Evolutionary conservation across 2,113 vertebrate species (phyloP).

Genomic region (Corydoras maculifer): DNA sequence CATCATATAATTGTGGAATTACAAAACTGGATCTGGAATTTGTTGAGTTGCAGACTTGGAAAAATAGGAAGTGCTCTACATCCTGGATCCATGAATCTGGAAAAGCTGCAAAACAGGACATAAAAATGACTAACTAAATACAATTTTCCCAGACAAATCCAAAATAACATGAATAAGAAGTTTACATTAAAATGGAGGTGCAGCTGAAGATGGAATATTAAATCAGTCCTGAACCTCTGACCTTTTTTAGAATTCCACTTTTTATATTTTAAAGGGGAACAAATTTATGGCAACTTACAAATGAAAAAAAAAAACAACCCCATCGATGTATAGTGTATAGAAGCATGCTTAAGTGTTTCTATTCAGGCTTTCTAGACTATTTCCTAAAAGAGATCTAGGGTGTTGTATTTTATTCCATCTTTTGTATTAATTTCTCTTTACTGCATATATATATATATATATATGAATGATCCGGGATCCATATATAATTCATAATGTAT

Average conservation of each 20-base stretch:
- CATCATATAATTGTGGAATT: too few relatives aligned
- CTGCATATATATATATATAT: neutral
- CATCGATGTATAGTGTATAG: constrained; percentile 20
- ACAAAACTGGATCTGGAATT: too few relatives aligned
- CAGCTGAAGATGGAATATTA: constrained; percentile 43
- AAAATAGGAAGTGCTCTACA: constrained; percentile 53
- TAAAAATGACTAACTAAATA: neutral
- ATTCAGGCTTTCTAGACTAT: constrained; percentile 51
- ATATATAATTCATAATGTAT: constrained; percentile 41
- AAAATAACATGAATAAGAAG: too few relatives aligned
- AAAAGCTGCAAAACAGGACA: constrained; percentile 60
- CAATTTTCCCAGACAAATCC: too few relatives aligned
- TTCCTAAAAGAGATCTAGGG: constrained; percentile 22
- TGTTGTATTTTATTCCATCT: constrained; percentile 46
- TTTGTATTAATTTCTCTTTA: neutral
- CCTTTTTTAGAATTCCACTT: too few relatives aligned
- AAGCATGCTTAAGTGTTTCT: constrained; percentile 37
- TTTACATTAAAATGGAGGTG: constrained; percentile 39
- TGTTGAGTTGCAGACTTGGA: neutral
- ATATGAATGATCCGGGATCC: too few relatives aligned
- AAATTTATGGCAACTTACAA: too few relatives aligned
- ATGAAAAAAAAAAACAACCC: too few relatives aligned
- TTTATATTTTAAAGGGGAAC: too few relatives aligned
- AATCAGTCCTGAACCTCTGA: constrained; percentile 15
- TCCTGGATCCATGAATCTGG: constrained; percentile 70